A percentile compares a stretch with the other conserved stretches of the same genome.
Evolutionary conservation across 1,140 invertebrate genomes (phyloP).

Genomic region (Caerostris extrusa): DNA sequence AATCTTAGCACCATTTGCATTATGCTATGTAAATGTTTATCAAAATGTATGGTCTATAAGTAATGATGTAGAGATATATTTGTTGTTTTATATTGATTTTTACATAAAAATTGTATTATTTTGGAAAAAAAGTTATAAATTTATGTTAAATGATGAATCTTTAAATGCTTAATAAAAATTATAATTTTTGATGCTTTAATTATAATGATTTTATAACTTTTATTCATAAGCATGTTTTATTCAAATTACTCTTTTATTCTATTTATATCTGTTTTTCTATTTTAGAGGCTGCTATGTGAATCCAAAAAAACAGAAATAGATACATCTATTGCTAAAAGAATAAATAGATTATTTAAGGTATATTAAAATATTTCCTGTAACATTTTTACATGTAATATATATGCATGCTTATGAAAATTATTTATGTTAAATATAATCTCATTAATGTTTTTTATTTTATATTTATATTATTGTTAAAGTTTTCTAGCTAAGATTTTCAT

Average conservation of each 20-base stretch:
- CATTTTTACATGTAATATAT: conserved; percentile 84
- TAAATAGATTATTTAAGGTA: conserved; percentile 84
- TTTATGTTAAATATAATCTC: background rate
- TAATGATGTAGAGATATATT: too few relatives aligned
- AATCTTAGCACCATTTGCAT: too few relatives aligned
- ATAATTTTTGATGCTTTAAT: background rate
- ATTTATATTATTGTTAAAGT: background rate
- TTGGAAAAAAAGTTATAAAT: too few relatives aligned
- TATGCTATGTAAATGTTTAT: too few relatives aligned
- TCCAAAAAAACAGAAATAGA: conserved; percentile 87
- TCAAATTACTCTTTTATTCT: too few relatives aligned
- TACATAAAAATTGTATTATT: too few relatives aligned
- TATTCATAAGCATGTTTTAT: background rate
- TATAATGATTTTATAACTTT: background rate
- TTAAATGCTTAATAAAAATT: too few relatives aligned
- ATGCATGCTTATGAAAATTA: background rate
- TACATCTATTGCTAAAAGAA: conserved; percentile 85
- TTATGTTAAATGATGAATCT: too few relatives aligned
- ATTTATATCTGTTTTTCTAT: background rate
- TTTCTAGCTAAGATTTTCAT: too few relatives aligned
- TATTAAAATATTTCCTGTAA: conserved; percentile 82
- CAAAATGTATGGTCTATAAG: too few relatives aligned
- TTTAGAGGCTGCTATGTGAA: conserved; percentile 84
- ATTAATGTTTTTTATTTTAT: background rate
- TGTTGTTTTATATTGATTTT: too few relatives aligned